Percentiles rank a stretch among this genome's conserved stretches.
Conservation (phyloP, 2,888 invertebrate species). For the Acrocyrtus sp. region DNA sequence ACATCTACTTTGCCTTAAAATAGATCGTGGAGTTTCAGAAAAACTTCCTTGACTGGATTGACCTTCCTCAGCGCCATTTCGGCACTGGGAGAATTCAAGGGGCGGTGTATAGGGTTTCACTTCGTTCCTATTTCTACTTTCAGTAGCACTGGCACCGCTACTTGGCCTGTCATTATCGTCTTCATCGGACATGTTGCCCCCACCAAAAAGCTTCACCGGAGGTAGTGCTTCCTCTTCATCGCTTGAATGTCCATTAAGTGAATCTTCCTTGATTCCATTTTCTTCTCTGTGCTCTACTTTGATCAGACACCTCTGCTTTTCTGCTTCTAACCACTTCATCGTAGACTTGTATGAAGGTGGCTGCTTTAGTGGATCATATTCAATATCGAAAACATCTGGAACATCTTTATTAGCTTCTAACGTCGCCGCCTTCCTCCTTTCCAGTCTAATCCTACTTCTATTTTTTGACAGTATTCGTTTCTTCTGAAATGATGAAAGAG, state of each 20-base stretch:
- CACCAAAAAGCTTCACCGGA: slow-evolving; percentile 31
- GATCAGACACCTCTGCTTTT: slow-evolving; percentile 2
- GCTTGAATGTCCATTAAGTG: too few relatives aligned
- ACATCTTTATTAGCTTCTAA: slow-evolving; percentile 38
- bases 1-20: slow-evolving; percentile 22
- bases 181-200: slow-evolving; percentile 46
- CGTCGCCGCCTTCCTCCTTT: slow-evolving; percentile 18
- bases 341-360: slow-evolving; percentile 44
- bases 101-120: slow-evolving; percentile 34
- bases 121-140: background rate
- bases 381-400: slow-evolving; percentile 38
- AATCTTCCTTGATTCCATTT: background rate
- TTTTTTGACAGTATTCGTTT: slow-evolving; percentile 31
- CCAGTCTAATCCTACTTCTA: slow-evolving; percentile 22
- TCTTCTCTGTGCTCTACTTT: background rate
- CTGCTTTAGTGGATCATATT: slow-evolving; percentile 50
- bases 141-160: background rate
- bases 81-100: too few relatives aligned
- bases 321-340: slow-evolving; percentile 33
- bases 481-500: slow-evolving; percentile 20
- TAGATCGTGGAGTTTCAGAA: slow-evolving; percentile 39
- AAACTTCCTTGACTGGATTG: background rate
- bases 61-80: background rate
- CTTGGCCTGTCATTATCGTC: slow-evolving; percentile 21
- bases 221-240: slow-evolving; percentile 37